Base-by-base conservation (phyloP, 2,113 vertebrate species). In the Lucifuga dentata region DNA sequence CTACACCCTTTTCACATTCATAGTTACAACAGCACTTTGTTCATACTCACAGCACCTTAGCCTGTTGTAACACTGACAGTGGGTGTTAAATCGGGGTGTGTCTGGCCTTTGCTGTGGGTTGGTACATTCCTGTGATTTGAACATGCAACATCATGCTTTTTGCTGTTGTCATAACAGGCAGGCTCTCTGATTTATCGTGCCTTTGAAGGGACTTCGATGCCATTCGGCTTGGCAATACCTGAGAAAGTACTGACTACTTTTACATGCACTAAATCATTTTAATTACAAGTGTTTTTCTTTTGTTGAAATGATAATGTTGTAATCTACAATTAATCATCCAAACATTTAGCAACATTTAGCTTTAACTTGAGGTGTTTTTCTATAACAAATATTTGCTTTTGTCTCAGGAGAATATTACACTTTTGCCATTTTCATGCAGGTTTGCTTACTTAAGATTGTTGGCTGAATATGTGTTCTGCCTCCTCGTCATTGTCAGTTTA, bases 131-230 rank as follows among this genome's bases (percentile, higher is more conserved):
- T 32, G 36, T 32, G 53, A 70, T 43, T 38, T 58, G 38, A 73
- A 80, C 83, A 55, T 83, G 81, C 68, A 60, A 65, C 12, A 24
- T 86, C 60, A 60, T 67, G 72, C 35, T 45, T 63, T 1, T 16
- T 20, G 11, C 58, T 55, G 64, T 55, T 80, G 69, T 63, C 55
- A 43, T 21, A 78, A 60, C 44, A 68, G 49, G 57, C 15, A 48
- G 56, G 68, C 1, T 62, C 58, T 35, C 8, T 53, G 48, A 70
- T 59, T 84, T 32, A 50, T 4, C 0, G 7, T 12, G 3, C 24
- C 8, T 6, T 0, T 4, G 19, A 8, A 3, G 5, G 3, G 6
- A 0, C 45, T 52, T 63, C 59, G 58, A 58, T 76, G 46, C 8
- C 2, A 0, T 45, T 51, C 24, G 3, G 33, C 0, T 53, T 50